Evolutionary conservation across 2,113 vertebrate species (phyloP).

Genomic region (Pterocles orientalis): DNA sequence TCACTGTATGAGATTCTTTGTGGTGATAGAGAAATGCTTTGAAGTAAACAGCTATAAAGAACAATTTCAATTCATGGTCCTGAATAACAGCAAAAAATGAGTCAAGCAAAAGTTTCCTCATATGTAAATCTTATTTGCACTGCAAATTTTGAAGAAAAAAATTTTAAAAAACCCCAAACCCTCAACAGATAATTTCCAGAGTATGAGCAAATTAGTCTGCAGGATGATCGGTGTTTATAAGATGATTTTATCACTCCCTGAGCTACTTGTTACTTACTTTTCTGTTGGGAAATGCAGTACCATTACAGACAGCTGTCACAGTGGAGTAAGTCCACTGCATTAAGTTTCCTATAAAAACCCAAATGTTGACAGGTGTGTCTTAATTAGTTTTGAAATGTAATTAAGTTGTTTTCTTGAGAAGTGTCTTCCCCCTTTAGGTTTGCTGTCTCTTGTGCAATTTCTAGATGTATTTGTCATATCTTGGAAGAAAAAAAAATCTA

Average conservation of each 20-base stretch:
- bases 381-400: conserved; percentile 51
- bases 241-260: background rate
- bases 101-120: background rate
- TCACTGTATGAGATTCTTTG: background rate
- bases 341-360: background rate
- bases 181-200: background rate
- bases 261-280: background rate
- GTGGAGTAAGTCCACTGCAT: background rate
- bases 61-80: background rate
- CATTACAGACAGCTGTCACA: background rate
- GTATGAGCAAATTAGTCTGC: background rate
- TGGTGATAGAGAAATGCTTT: background rate
- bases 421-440: background rate
- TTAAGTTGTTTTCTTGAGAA: conserved; percentile 47
- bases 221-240: background rate
- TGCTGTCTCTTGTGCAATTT: background rate
- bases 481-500: background rate
- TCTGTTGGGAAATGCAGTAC: background rate
- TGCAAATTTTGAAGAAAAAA: background rate
- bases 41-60: background rate
- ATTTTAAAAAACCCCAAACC: rapidly evolving
- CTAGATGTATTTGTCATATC: background rate
- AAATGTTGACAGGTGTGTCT: conserved; percentile 28
- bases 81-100: background rate
- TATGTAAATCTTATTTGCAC: background rate